Evolutionary conservation across 2,888 invertebrate species (phyloP).

Genomic region (Xylota sylvarum): DNA sequence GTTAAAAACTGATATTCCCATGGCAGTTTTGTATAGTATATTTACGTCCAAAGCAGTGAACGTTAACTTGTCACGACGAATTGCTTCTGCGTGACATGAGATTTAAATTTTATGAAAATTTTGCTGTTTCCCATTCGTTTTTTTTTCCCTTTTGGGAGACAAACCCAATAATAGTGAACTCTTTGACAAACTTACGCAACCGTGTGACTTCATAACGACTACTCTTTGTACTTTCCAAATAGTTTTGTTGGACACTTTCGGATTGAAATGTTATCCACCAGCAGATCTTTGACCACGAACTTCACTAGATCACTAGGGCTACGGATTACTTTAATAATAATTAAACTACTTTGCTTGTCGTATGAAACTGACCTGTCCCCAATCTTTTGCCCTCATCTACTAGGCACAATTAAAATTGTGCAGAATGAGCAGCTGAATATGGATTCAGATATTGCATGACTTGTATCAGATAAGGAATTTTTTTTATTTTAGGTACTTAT

Average conservation of each 20-base stretch:
- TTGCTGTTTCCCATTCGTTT: conserved; percentile 13
- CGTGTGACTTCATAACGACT: background rate
- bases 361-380: conserved; percentile 3
- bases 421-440: conserved; percentile 7
- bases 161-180: conserved; percentile 1
- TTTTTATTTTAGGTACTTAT: background rate
- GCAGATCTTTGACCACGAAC: background rate
- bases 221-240: conserved; percentile 2
- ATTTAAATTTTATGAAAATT: conserved; percentile 7
- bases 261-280: background rate
- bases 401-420: conserved; percentile 7
- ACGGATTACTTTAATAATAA: background rate
- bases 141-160: conserved; percentile 3
- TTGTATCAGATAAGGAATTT: background rate
- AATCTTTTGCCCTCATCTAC: background rate
- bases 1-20: conserved; percentile 4
- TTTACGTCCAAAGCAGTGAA: background rate
- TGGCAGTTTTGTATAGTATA: too few relatives aligned
- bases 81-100: conserved; percentile 29
- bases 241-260: background rate
- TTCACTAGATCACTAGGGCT: background rate
- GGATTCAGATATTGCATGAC: conserved; percentile 1
- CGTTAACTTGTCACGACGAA: conserved; percentile 29
- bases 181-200: conserved; percentile 19
- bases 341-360: conserved; percentile 7